phyloP scores from a whole-genome alignment of 2,113 vertebrate species.

The Symphodus melops region DNA sequence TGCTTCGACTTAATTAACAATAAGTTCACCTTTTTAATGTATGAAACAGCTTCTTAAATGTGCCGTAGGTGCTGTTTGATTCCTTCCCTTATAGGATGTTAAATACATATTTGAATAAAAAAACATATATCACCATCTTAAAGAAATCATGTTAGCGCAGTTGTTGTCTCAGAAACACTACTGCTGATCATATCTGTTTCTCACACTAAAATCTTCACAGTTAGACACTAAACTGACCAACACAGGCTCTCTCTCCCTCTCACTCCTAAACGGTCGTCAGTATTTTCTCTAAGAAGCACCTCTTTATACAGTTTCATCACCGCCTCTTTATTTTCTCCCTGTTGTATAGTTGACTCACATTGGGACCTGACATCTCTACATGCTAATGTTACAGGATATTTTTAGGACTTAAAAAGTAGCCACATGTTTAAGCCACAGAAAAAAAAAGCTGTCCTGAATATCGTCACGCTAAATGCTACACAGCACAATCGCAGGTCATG shows the following conservation, averaged over 20 bases:
- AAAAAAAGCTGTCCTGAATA: slow-evolving; percentile 28
- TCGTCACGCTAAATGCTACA: slow-evolving; percentile 38
- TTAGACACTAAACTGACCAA: slow-evolving; percentile 9
- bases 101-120: neutral
- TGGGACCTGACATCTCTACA: slow-evolving; percentile 15
- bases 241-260: slow-evolving; percentile 54
- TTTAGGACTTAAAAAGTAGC: slow-evolving; percentile 30
- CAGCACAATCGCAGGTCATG: slow-evolving; percentile 34
- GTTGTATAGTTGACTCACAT: slow-evolving; percentile 33
- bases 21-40: neutral
- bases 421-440: slow-evolving; percentile 34
- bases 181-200: neutral
- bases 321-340: slow-evolving; percentile 15
- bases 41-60: slow-evolving; percentile 2
- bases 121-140: neutral
- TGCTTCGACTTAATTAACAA: neutral
- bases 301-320: slow-evolving; percentile 25
- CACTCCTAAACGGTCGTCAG: slow-evolving; percentile 10
- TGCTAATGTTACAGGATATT: slow-evolving; percentile 25
- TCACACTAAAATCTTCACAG: neutral
- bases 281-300: slow-evolving; percentile 31
- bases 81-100: neutral
- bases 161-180: neutral
- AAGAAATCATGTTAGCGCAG: neutral
- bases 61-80: neutral